Evolutionary conservation across 2,888 invertebrate genomes (phyloP).

Genomic region (Sinodicranocentrus sp.): DNA sequence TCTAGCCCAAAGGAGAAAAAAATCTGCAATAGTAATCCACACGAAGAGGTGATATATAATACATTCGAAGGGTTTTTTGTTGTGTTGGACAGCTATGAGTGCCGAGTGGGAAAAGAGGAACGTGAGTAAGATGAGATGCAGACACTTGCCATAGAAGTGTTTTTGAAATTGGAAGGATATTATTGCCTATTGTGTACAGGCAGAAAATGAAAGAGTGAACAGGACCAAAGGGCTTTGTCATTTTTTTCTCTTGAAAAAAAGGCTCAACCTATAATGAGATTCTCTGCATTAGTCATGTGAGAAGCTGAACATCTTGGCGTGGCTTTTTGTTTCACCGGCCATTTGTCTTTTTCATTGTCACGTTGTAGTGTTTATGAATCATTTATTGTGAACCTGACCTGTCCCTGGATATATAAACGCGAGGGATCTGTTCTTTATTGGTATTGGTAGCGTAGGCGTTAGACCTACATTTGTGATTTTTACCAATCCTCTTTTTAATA

Average conservation of each 20-base stretch:
- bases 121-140: constrained; percentile 39
- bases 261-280: too few species aligned
- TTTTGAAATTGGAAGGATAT: background rate
- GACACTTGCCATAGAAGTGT: background rate
- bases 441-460: too few species aligned
- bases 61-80: background rate
- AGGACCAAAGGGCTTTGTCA: too few species aligned
- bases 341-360: constrained; percentile 42
- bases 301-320: constrained; percentile 25
- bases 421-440: constrained; percentile 11
- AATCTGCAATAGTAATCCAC: constrained; percentile 45
- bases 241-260: too few species aligned
- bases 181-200: background rate
- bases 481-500: too few species aligned
- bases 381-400: constrained; percentile 34
- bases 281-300: constrained; percentile 20
- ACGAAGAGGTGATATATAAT: constrained; percentile 11
- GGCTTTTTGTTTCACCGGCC: constrained; percentile 22
- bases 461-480: too few species aligned
- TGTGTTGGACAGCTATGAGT: constrained; percentile 11
- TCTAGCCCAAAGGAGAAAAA: constrained; percentile 13
- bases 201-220: background rate
- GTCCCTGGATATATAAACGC: too few species aligned
- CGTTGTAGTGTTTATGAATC: constrained; percentile 17
- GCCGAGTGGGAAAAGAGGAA: constrained; percentile 2